Evolutionary conservation across 2,797 vertebrate species (phyloP).

Genomic region (Masticophis lateralis): DNA sequence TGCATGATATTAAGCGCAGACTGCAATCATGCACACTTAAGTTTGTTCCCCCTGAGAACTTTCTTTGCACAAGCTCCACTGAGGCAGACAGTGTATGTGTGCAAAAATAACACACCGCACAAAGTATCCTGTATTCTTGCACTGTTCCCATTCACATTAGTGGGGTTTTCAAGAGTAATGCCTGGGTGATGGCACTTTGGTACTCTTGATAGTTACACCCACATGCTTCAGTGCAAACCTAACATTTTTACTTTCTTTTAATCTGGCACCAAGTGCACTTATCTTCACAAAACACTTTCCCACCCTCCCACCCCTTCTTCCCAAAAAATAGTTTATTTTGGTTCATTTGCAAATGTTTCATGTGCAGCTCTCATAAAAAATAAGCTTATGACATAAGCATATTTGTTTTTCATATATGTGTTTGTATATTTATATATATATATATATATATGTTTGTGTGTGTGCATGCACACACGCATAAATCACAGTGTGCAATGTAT

Average conservation of each 20-base stretch:
- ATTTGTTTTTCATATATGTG: slow-evolving; percentile 44
- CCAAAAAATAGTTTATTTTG: slow-evolving; percentile 51
- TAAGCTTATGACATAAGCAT: slow-evolving; percentile 69
- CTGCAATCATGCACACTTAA: slow-evolving; percentile 62
- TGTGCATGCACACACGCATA: slow-evolving; percentile 23
- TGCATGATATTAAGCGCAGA: slow-evolving; percentile 63
- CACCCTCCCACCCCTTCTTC: slow-evolving; percentile 20
- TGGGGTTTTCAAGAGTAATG: background rate
- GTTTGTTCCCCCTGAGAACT: slow-evolving; percentile 38
- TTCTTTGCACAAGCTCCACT: background rate
- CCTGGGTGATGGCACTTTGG: background rate
- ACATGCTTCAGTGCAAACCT: slow-evolving; percentile 50
- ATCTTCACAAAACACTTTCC: slow-evolving; percentile 38
- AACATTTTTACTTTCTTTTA: slow-evolving; percentile 29
- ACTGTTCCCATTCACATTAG: background rate
- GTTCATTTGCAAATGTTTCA: slow-evolving; percentile 67
- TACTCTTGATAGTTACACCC: slow-evolving; percentile 49
- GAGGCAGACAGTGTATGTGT: background rate
- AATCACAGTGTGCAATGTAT: slow-evolving; percentile 78
- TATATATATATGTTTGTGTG: slow-evolving; percentile 18
- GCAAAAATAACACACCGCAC: background rate
- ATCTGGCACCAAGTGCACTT: slow-evolving; percentile 45
- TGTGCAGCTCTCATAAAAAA: slow-evolving; percentile 72
- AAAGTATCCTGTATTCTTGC: background rate
- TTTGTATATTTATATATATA: background rate